Base-by-base conservation (phyloP, 53 echinoderm and acorn worm genomes). In the Stichopus horrens region DNA sequence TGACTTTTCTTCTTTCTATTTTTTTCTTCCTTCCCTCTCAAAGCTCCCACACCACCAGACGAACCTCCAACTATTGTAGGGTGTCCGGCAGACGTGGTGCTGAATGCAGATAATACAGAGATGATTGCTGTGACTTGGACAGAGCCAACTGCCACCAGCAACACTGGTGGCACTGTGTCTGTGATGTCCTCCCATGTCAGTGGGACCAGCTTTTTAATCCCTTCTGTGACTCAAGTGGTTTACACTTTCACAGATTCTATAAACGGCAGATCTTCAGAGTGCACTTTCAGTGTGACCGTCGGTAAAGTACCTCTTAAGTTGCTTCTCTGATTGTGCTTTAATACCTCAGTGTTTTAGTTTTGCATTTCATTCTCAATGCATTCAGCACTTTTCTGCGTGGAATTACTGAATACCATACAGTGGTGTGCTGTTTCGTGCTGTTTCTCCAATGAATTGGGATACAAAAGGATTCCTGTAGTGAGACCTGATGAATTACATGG, bases 191-290 rank as follows among this genome's bases (percentile, higher is more conserved):
- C 73, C 57, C 11, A 55, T 23, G 14, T 53, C 53, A 86, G 73
- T 22, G 86, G 86, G 13, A 54, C 73, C 54, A 20, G 5, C 52
- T 86, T 86, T 54, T 23, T 73, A 14, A 73, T 86, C 7, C 86
- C 86, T 14, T 86, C 86, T 8, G 71, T 53, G 21, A 71, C 71
- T 14, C 5, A 7, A 51, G 86, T 86, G 9, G 74, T 54, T 4
- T 86, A 86, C 74, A 86, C 74, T 2, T 86, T 86, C 53, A 86
- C 71, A 7, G 86, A 86, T 54, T 73, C 73, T 5, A 16, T 86
- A 10, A 71, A 52, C 23, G 18, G n/a, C 5, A 58, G 57, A 21
- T 52, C 73, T 54, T 7, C 86, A 52, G 53, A 73, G 7, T 86
- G 86, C 71, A 51, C 14, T 8, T 86, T 86, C 57, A 74, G 51